Percentiles rank a stretch among this genome's conserved stretches.
Evolutionary conservation across 1,140 invertebrate species (phyloP).

Genomic region (Eciton burchellii): DNA sequence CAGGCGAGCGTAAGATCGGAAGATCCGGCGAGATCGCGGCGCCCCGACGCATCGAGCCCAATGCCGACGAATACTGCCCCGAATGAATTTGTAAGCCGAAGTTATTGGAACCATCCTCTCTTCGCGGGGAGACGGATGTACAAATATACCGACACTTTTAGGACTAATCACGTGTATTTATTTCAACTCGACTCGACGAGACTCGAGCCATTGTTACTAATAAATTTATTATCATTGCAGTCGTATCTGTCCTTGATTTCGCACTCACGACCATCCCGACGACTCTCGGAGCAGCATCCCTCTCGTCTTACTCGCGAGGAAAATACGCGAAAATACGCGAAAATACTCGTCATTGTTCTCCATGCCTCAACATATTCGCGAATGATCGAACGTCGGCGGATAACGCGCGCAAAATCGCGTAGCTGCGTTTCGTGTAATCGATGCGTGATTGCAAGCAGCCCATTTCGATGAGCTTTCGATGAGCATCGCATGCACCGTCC

Average conservation of each 20-base stretch:
- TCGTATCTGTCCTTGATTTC: neutral
- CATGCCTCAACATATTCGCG: no score
- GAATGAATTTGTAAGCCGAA: slow-evolving; percentile 69
- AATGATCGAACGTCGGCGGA: no score
- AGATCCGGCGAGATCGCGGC: slow-evolving; percentile 29
- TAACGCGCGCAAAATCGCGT: no score
- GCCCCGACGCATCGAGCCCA: slow-evolving; percentile 31
- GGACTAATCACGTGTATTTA: slow-evolving; percentile 52
- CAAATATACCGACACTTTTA: slow-evolving; percentile 67
- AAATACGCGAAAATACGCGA: no score
- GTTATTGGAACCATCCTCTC: slow-evolving; percentile 61
- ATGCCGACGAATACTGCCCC: slow-evolving; percentile 51
- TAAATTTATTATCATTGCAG: slow-evolving; percentile 35
- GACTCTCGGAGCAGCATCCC: neutral
- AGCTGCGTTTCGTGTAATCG: no score
- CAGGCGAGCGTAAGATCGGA: neutral
- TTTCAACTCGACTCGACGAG: slow-evolving; percentile 28
- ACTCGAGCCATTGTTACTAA: slow-evolving; percentile 24
- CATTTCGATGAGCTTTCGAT: neutral
- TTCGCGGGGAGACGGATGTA: slow-evolving; percentile 33
- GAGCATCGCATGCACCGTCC: neutral
- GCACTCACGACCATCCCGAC: neutral
- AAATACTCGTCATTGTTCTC: no score
- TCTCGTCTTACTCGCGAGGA: no score
- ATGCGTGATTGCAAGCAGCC: no score